These are phyloP conservation scores for Dreissena rostriformis DNA, from an alignment of 1,140 invertebrate genomes.

Conservation along the genomic window DNA sequence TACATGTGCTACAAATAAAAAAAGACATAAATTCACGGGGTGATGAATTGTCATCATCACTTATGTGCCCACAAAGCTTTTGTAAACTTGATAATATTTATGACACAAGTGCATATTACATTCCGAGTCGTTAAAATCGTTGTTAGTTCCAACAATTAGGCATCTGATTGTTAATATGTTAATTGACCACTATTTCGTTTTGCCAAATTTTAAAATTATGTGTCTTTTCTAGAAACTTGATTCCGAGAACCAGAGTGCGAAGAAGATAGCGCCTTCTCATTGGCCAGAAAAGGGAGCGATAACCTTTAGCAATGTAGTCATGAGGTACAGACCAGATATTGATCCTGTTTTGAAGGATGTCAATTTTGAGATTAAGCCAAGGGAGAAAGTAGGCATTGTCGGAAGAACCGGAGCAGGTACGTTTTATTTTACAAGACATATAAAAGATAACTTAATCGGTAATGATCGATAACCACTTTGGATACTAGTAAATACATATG, in stretches of 20 bases:
- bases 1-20: too few species aligned
- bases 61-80: too few species aligned
- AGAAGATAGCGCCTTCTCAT: slow-evolving; percentile 60
- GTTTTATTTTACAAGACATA: background rate
- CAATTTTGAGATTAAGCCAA: slow-evolving; percentile 67
- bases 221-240: slow-evolving; percentile 3
- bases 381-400: slow-evolving; percentile 84
- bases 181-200: too few species aligned
- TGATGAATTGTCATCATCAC: too few species aligned
- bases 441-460: background rate
- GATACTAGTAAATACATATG: background rate
- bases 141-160: too few species aligned
- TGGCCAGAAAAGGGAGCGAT: slow-evolving; percentile 83
- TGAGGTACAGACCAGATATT: slow-evolving; percentile 58
- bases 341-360: slow-evolving; percentile 56
- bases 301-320: slow-evolving; percentile 57
- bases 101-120: too few species aligned
- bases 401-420: slow-evolving; percentile 68
- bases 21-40: too few species aligned
- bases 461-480: background rate
- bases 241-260: slow-evolving; percentile 71
- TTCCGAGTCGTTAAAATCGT: too few species aligned
- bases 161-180: too few species aligned
- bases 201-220: too few species aligned
- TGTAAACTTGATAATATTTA: too few species aligned